phyloP scores from a whole-genome alignment of 2,797 vertebrate species.

The Alcedo quadribrachys region DNA sequence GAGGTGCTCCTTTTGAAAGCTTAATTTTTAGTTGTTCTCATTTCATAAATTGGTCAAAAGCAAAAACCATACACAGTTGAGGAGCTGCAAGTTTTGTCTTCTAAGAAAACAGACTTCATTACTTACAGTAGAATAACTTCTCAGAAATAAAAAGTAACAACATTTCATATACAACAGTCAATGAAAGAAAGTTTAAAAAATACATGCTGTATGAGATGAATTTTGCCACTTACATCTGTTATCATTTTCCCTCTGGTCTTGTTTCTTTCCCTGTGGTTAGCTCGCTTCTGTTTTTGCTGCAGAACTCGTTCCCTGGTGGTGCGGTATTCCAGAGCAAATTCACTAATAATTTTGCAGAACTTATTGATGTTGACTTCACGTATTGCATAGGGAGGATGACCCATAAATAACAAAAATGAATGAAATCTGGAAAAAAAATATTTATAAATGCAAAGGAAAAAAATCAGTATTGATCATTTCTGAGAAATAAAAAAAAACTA shows the following conservation, averaged over 20 bases:
- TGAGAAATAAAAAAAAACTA: not conserved
- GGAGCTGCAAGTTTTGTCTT: not conserved
- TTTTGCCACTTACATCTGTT: constrained; percentile 91
- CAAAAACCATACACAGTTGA: not conserved
- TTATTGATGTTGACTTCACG: constrained; percentile 94
- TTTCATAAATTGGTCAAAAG: not conserved
- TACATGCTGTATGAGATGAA: not conserved
- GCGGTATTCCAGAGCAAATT: constrained; percentile 96
- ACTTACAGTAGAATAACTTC: not conserved
- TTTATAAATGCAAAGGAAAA: not conserved
- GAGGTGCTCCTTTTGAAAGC: not conserved
- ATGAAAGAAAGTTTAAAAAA: not conserved
- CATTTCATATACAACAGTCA: not conserved
- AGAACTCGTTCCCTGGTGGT: constrained; percentile 95
- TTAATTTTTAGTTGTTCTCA: not conserved
- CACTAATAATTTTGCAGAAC: constrained; percentile 95
- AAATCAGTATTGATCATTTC: not conserved
- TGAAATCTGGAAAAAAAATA: constrained; percentile 87
- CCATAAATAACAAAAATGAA: constrained; percentile 95
- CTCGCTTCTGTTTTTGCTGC: constrained; percentile 96
- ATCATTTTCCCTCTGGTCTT: constrained; percentile 99
- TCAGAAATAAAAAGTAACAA: not conserved
- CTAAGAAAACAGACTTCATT: not conserved
- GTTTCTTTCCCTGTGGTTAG: constrained; percentile 96
- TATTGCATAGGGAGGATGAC: constrained; percentile 89